A percentile compares a stretch with the other conserved stretches of the same genome.
Evolutionary conservation across 2,113 vertebrate genomes (phyloP).

Genomic region (Cheilinus undulatus): DNA sequence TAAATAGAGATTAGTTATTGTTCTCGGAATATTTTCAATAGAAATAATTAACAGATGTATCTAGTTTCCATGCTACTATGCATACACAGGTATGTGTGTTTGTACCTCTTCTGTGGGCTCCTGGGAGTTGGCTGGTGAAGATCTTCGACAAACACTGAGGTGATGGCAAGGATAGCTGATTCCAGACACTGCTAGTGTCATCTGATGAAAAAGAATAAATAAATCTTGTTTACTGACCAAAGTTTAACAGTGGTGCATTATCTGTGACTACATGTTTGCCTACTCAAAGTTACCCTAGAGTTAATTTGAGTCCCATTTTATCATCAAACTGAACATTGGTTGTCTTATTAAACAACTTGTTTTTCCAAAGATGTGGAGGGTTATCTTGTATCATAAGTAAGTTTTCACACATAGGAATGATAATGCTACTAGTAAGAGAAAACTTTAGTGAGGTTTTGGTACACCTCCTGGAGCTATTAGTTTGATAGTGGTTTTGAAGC

Average conservation of each 20-base stretch:
- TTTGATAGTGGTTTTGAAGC: slow-evolving; percentile 39
- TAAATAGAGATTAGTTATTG: slow-evolving; percentile 15
- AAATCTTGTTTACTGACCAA: background rate
- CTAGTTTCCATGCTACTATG: background rate
- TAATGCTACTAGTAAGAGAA: slow-evolving; percentile 27
- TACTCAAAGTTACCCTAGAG: background rate
- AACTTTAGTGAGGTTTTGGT: slow-evolving; percentile 31
- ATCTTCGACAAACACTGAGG: slow-evolving; percentile 94
- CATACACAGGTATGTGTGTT: background rate
- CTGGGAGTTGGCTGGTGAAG: slow-evolving; percentile 89
- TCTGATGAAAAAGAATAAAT: slow-evolving; percentile 81
- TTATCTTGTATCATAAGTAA: background rate
- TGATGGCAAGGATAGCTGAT: slow-evolving; percentile 96
- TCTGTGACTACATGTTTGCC: background rate
- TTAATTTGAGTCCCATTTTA: background rate
- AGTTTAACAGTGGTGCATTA: background rate
- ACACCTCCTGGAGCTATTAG: slow-evolving; percentile 42
- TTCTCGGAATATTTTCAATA: background rate
- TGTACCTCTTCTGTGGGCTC: slow-evolving; percentile 94
- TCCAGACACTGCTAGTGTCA: slow-evolving; percentile 93
- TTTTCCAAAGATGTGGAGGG: background rate
- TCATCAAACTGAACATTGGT: background rate
- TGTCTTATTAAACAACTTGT: background rate
- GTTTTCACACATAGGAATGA: slow-evolving; percentile 29
- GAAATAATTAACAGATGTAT: slow-evolving; percentile 3